These are phyloP conservation scores for Gavia stellata DNA, from an alignment of 2,113 vertebrate species.

Conservation along the genomic window DNA sequence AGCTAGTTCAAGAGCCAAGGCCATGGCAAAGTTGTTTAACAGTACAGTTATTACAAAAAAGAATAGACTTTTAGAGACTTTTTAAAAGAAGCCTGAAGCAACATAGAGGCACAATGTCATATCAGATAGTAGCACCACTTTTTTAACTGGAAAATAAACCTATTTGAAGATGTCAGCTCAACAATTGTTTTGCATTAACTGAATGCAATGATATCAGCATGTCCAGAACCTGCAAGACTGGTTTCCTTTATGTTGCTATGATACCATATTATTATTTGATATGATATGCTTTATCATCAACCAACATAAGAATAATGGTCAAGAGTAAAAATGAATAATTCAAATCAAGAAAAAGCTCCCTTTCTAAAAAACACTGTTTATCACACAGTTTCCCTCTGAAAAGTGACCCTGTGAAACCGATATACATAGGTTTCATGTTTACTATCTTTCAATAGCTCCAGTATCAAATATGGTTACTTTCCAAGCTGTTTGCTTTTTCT, in stretches of 20 bases:
- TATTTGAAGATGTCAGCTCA: not conserved
- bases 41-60: not conserved
- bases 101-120: not conserved
- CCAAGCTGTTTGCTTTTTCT: not conserved
- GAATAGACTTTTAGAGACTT: not conserved
- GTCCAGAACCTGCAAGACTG: not conserved
- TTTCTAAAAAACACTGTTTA: constrained; percentile 9
- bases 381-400: not conserved
- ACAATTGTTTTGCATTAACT: constrained; percentile 4
- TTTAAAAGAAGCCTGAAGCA: not conserved
- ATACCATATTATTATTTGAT: constrained; percentile 20
- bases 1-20: not conserved
- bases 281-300: not conserved
- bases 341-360: not conserved
- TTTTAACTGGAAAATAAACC: constrained; percentile 10
- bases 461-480: not conserved
- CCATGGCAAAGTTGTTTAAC: constrained; percentile 19
- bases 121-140: not conserved
- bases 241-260: constrained; percentile 29
- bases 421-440: not conserved
- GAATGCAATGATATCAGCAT: not conserved
- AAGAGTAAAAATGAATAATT: constrained; percentile 20
- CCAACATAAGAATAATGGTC: constrained; percentile 1
- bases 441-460: not conserved
- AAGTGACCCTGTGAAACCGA: not conserved